Conservation (phyloP, 2,113 vertebrate genomes). For the Circaetus cinerascens region DNA sequence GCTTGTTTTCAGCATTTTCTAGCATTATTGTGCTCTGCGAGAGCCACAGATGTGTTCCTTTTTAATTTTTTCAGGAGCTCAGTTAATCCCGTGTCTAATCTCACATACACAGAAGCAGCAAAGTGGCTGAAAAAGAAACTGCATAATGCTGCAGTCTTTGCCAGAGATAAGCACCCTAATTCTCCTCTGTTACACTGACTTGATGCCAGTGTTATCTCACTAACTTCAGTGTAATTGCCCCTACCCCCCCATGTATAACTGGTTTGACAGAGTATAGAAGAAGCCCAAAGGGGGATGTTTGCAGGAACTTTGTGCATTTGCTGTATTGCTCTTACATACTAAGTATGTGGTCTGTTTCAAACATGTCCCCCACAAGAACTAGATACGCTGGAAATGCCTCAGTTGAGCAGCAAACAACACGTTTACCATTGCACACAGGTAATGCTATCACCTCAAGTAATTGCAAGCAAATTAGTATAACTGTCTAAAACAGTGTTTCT, state of each 20-base stretch:
- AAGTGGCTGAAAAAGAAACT: not conserved
- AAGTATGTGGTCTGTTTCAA: not conserved
- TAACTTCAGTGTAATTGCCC: not conserved
- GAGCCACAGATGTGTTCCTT: not conserved
- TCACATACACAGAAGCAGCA: not conserved
- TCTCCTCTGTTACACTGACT: not conserved
- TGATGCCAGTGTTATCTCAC: not conserved
- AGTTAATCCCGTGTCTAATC: not conserved
- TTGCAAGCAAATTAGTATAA: not conserved
- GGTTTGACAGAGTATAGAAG: not conserved
- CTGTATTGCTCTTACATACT: not conserved
- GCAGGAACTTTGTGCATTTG: not conserved
- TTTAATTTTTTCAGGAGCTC: not conserved
- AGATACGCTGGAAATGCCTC: not conserved
- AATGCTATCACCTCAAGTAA: not conserved
- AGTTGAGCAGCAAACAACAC: not conserved
- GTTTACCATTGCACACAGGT: not conserved
- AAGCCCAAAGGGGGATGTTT: not conserved
- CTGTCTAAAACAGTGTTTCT: not conserved
- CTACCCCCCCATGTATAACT: accelerated
- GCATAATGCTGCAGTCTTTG: not conserved
- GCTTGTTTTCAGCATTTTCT: not conserved
- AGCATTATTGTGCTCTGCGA: not conserved
- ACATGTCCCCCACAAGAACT: not conserved
- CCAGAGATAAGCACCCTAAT: not conserved